Conservation (phyloP, 2,888 invertebrate species). For the Leptinotarsa haldemani region DNA sequence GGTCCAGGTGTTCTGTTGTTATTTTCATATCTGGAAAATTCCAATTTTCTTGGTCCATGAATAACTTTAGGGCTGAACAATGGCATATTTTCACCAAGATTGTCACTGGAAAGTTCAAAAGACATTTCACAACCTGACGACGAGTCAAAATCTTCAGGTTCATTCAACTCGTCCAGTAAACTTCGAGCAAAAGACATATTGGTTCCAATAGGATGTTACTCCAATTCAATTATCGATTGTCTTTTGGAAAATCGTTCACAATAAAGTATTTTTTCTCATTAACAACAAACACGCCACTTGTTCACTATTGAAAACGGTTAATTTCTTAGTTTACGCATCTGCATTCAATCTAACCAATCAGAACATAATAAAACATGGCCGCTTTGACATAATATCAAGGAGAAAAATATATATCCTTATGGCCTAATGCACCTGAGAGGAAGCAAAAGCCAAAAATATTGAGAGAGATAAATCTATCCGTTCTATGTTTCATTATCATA, state of each 20-base stretch:
- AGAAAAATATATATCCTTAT: too few relatives aligned
- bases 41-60: conserved; percentile 72
- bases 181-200: conserved; percentile 55
- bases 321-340: conserved; percentile 53
- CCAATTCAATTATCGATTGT: conserved; percentile 3
- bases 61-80: conserved; percentile 68
- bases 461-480: too few relatives aligned
- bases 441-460: too few relatives aligned
- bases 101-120: conserved; percentile 72
- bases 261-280: conserved; percentile 37
- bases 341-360: conserved; percentile 57
- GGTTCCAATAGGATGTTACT: conserved; percentile 29
- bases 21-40: conserved; percentile 66
- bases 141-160: conserved; percentile 60
- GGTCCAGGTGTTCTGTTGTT: conserved; percentile 52
- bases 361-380: conserved; percentile 40
- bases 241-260: conserved; percentile 34
- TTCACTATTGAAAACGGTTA: conserved; percentile 52
- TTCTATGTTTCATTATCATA: too few relatives aligned
- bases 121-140: conserved; percentile 75
- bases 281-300: conserved; percentile 41
- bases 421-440: too few relatives aligned
- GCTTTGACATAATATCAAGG: background rate
- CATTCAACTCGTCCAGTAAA: conserved; percentile 53
- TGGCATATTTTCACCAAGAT: conserved; percentile 40